Conservation (phyloP, 2,888 invertebrate species). For the Cartodere bifasciata region DNA sequence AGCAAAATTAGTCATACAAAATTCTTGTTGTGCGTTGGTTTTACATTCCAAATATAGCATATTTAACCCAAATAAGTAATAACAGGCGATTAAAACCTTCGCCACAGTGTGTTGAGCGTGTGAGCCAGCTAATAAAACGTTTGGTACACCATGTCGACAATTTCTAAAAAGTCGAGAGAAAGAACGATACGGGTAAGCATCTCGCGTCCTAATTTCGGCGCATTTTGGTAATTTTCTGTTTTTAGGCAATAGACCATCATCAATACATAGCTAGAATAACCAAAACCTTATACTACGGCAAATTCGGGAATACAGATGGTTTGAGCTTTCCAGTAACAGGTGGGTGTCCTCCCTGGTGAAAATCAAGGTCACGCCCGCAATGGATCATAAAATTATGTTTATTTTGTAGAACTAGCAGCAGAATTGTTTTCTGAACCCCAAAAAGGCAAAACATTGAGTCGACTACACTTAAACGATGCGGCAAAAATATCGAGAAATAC, state of each 20-base stretch:
- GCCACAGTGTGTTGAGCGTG: too few species aligned
- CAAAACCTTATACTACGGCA: conserved; percentile 82
- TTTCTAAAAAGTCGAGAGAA: conserved; percentile 22
- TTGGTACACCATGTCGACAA: conserved; percentile 26
- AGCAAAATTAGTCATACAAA: too few species aligned
- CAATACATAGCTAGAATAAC: conserved; percentile 71
- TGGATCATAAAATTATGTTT: background rate
- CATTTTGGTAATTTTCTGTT: conserved; percentile 10
- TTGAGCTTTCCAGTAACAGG: conserved; percentile 72
- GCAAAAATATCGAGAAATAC: conserved; percentile 65
- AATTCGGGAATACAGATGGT: conserved; percentile 56
- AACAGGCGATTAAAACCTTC: too few species aligned
- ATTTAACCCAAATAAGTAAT: too few species aligned
- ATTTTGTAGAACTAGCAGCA: conserved; percentile 59
- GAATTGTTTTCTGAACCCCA: conserved; percentile 70
- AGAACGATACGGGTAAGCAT: conserved; percentile 21
- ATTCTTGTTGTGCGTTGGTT: too few species aligned
- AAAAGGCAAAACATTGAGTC: conserved; percentile 61
- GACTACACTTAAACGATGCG: conserved; percentile 63
- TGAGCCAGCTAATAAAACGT: too few species aligned
- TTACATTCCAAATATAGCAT: too few species aligned
- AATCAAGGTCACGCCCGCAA: background rate
- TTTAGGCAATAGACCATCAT: conserved; percentile 55
- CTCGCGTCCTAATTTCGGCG: conserved; percentile 1
- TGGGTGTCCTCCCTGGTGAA: conserved; percentile 31